These are phyloP conservation scores for Muscina levida DNA, from an alignment of 2,888 invertebrate genomes.

Conservation along the genomic window DNA sequence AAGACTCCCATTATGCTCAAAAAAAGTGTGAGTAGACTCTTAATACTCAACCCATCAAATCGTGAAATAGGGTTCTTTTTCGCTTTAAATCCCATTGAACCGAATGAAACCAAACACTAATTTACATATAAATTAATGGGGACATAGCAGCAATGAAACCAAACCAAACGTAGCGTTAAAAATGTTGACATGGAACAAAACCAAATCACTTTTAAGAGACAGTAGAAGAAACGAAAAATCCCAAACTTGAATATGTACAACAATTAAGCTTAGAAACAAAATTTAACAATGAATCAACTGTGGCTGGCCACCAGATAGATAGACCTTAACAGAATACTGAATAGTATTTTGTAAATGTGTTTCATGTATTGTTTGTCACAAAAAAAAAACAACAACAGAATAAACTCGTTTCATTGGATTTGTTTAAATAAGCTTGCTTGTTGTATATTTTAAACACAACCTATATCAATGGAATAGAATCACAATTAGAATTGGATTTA, in stretches of 20 bases:
- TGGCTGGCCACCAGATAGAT: neutral
- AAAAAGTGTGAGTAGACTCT: neutral
- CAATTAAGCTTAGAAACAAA: constrained; percentile 12
- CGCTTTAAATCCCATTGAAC: constrained; percentile 24
- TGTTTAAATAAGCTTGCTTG: constrained; percentile 11
- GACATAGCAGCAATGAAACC: constrained; percentile 9
- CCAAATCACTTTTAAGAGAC: neutral
- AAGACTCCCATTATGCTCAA: neutral
- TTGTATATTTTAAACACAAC: no score
- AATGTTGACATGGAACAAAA: neutral
- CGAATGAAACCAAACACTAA: constrained; percentile 22
- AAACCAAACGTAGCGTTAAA: no score
- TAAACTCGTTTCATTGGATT: constrained; percentile 37
- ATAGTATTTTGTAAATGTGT: no score
- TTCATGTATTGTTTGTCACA: no score
- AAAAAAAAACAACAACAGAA: constrained; percentile 23
- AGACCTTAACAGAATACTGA: neutral
- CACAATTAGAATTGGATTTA: constrained; percentile 31
- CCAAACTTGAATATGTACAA: constrained; percentile 2
- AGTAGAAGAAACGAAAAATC: neutral
- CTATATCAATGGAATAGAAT: neutral
- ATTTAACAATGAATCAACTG: constrained; percentile 30
- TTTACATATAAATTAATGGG: constrained; percentile 40
- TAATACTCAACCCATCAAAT: no score
- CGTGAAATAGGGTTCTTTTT: neutral